Evolutionary conservation across 2,888 invertebrate genomes (phyloP), one percentile per base, ranked within the genome.

Genomic region (Perizoma affinitatum): DNA sequence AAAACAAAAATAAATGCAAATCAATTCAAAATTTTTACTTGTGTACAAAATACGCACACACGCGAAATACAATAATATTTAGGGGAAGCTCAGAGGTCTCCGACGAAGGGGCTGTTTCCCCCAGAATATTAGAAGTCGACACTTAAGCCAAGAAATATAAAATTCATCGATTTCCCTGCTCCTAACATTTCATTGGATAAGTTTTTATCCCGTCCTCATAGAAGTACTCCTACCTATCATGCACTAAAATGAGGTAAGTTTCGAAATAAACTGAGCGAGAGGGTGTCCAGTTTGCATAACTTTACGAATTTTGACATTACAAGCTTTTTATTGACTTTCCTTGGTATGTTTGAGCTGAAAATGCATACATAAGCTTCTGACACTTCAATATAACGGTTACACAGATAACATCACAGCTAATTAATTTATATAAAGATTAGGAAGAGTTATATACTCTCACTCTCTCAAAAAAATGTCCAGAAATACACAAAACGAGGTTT

Each of bases 11-110:
- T 66, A 68, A 70, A 76, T 79, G 82, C 80, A 83, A 86, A 84
- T 83, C 80, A 82, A 80, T 78, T 78, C 83, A 87, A 88, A 88
- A 78, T 89, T 85, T 80, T 82, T 79, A 85, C 83, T 83, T 70
- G 66, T 61, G 58, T 63, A 66, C 66, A 65, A 70, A 66, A 58
- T 63, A 62, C 65, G 65, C 85, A 81, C 87, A 88, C 89, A 88
- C 84, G 85, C 78, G 80, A 82, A 84, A 87, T 84, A 84, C 85
- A 90, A 90, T 89, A 88, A 86, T 85, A 86, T 82, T 22, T 79
- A 81, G 83, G 84, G 84, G 82, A 84, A 79, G 72, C 63, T 6
- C 22, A 58, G 70, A 76, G 76, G 77, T 75, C 76, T 75, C 80
- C 76, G 77, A 75, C 76, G 80, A 83, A 85, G 86, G 84, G 87